phyloP scores from a whole-genome alignment of 2,888 invertebrate species.

The Tiphia femorata region DNA sequence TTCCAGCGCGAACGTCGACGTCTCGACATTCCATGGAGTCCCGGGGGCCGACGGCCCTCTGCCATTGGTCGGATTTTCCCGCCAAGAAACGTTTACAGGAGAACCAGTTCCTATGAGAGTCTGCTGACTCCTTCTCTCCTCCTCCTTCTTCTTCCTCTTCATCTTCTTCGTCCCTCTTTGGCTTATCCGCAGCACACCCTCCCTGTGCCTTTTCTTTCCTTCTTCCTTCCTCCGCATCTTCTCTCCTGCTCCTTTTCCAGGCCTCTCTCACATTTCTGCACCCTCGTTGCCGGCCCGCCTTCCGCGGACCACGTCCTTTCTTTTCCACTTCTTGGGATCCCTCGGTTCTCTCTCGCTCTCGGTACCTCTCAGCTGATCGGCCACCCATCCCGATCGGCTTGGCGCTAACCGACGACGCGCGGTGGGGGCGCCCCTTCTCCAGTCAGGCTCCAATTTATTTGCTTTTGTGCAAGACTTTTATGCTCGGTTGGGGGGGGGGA shows the following conservation, averaged over 20 bases:
- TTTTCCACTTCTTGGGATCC: no score
- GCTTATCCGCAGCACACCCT: background rate
- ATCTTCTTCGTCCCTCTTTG: background rate
- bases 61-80: conserved; percentile 49
- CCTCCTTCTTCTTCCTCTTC: background rate
- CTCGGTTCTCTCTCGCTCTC: no score
- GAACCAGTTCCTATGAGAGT: conserved; percentile 35
- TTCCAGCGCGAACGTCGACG: conserved; percentile 31
- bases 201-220: background rate
- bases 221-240: background rate
- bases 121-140: conserved; percentile 1
- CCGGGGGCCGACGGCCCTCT: conserved; percentile 13
- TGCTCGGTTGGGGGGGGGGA: no score
- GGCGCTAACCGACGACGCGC: no score
- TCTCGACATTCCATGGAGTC: conserved; percentile 27
- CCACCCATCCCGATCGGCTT: background rate
- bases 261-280: no score
- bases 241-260: no score
- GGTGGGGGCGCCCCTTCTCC: no score
- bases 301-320: no score
- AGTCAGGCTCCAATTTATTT: conserved; percentile 8
- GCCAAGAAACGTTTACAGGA: conserved; percentile 40
- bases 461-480: background rate
- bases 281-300: no score
- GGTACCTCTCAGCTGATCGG: background rate